Evolutionary conservation across 2,113 vertebrate species (phyloP), one percentile per base, ranked within the genome.

Genomic region (Tiliqua scincoides): DNA sequence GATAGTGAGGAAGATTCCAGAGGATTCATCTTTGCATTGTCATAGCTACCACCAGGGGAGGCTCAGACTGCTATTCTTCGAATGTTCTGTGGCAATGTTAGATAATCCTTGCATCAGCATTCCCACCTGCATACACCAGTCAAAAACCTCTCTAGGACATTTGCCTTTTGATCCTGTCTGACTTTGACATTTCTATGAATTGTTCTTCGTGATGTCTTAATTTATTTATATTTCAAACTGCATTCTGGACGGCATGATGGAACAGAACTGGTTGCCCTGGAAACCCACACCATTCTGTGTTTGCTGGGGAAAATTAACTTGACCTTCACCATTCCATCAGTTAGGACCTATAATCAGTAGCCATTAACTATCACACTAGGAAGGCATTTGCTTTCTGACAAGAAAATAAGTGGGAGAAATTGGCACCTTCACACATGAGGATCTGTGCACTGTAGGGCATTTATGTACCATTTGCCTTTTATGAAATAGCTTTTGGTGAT

Each of bases 261-360:
- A 65, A 71, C 54, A 79, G 72, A 37, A 78, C 40, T 59, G 27
- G 79, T 77, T 88, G 30, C 70, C 82, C 32, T 83, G 57, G 83
- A 89, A 87, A 89, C 52, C 1, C 0, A 52, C 25, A 76, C 21
- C 4, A 37, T 57, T 9, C 61, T 57, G 92, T 70, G 35, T 57
- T 89, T 89, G 71, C 61, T 70, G 67, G 88, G 14, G 54, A 52
- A 85, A 89, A 86, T 70, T 59, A 83, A 87, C 32, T 67, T 23
- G 0, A 87, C 87, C 77, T 85, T 88, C 77, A 85, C 7, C 37
- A 71, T 88, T 83, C 82, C 68, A 63, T 88, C 83, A 89, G 72
- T 70, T 6, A 23, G 82, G 87, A 84, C 25, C 35, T 67, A 54
- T 6, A 82, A 79, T 84, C 79, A 82, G 59, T 25, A 83, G 32